Evolutionary conservation across 2,113 vertebrate species (phyloP), one percentile per base, ranked within the genome.

Genomic region (Potamarius usumacintae): DNA sequence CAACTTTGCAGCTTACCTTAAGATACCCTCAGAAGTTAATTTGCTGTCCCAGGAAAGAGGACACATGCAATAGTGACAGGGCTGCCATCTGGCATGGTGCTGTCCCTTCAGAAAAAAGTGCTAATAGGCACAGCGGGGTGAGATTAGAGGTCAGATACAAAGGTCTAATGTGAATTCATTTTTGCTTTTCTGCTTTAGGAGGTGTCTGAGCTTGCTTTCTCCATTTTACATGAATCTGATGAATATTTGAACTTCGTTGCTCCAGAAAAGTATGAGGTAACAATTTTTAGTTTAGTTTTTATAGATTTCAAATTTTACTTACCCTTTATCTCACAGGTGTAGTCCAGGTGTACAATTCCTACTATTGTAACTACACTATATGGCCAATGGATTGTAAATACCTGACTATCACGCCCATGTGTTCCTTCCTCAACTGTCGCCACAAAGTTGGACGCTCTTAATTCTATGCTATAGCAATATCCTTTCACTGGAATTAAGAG

Each of bases 221-320:
- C 98, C 57, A 96, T 99, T 93, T 91, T 99, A 88, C 98, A 98
- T 62, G 98, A 99, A 92, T 99, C 98, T 0, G 98, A 98, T 83
- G 97, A 98, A 92, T 97, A 98, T 74, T 84, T 99, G 93, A 99
- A 99, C 94, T 99, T 99, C 92, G 98, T 99, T 34, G 98, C 98
- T 94, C 98, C 98, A 82, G 97, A 99, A 93, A 99, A 99, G 91
- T 97, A 99, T 30, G 98, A 99, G 96, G 98, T 99, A 95, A 97
- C 95, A 63, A 58, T 0, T 6, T 20, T 77, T 55, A 57, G 25
- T 15, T 69, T 71, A 30, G 27, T 42, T 71, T 42, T 14, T 7
- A 30, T 34, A 71, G 30, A 72, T 42, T 72, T 20, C 0, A 14
- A 30, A 69, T 18, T 42, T 72, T 2, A 18, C 34, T 72, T 34